A percentile compares a stretch with the other conserved stretches of the same genome.
These are phyloP conservation scores for Ruditapes philippinarum DNA, from an alignment of 1,140 invertebrate species.

Conservation along the genomic window DNA sequence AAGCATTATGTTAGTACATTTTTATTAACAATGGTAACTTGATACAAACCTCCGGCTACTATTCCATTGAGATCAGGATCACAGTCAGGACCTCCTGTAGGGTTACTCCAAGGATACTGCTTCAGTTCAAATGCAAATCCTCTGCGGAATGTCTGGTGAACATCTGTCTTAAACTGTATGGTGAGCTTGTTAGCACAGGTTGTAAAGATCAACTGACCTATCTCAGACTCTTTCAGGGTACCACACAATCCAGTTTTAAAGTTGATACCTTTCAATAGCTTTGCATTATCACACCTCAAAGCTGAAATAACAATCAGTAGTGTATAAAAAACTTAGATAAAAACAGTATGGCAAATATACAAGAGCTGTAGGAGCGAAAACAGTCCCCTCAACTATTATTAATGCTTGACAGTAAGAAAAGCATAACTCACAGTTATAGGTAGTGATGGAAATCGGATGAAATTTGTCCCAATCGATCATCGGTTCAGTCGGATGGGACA, in stretches of 20 bases:
- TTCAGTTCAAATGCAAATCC: slow-evolving; percentile 45
- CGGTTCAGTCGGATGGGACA: too few species aligned
- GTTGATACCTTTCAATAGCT: slow-evolving; percentile 59
- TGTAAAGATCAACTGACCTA: slow-evolving; percentile 39
- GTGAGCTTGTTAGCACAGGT: slow-evolving; percentile 64
- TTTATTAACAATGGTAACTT: too few species aligned
- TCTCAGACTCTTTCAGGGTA: slow-evolving; percentile 28
- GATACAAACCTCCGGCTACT: slow-evolving; percentile 47
- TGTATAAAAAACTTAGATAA: too few species aligned
- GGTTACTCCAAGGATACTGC: slow-evolving; percentile 60
- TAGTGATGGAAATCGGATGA: too few species aligned
- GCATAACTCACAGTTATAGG: too few species aligned
- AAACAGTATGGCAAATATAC: too few species aligned
- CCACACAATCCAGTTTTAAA: slow-evolving; percentile 62
- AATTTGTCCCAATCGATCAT: too few species aligned
- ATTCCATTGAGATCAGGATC: slow-evolving; percentile 60
- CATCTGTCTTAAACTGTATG: slow-evolving; percentile 61
- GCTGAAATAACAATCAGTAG: slow-evolving; percentile 57
- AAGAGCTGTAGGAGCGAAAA: too few species aligned
- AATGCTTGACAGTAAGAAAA: too few species aligned
- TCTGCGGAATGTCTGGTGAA: neutral
- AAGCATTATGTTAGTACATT: too few species aligned
- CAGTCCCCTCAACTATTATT: too few species aligned
- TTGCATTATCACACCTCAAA: slow-evolving; percentile 63
- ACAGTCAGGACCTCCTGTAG: slow-evolving; percentile 62